These are phyloP conservation scores for Drosophila helvetica DNA, from an alignment of 2,888 invertebrate genomes.

Conservation along the genomic window DNA sequence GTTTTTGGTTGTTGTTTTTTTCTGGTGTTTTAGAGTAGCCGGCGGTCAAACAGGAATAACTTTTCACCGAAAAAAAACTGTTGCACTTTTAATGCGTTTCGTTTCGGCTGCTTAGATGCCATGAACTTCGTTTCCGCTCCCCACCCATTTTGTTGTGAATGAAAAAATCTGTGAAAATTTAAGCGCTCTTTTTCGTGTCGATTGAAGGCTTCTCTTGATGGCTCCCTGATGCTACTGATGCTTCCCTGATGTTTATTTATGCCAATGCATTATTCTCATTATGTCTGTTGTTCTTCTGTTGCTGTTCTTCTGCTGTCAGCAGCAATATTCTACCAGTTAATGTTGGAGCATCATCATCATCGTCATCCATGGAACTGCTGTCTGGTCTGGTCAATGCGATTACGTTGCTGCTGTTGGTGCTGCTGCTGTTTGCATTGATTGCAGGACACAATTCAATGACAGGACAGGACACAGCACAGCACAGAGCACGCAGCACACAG, in stretches of 20 bases:
- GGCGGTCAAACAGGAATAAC: conserved; percentile 53
- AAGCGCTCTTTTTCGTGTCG: conserved; percentile 24
- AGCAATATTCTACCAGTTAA: conserved; percentile 48
- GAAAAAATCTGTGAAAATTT: conserved; percentile 8
- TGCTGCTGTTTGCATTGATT: conserved; percentile 70
- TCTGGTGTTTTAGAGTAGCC: conserved; percentile 16
- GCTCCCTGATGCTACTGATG: not conserved
- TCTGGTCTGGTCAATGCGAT: conserved; percentile 66
- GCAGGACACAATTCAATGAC: conserved; percentile 60
- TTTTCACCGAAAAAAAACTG: conserved; percentile 55
- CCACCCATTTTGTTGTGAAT: not conserved
- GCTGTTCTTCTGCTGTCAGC: conserved; percentile 47
- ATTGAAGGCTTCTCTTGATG: conserved; percentile 42
- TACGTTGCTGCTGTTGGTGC: conserved; percentile 29
- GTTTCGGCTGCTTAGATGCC: conserved; percentile 61
- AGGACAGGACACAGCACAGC: conserved; percentile 52
- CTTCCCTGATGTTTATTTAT: conserved; percentile 65
- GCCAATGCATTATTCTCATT: conserved; percentile 42
- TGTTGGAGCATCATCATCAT: conserved; percentile 3
- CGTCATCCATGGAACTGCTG: not conserved
- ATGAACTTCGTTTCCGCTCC: conserved; percentile 9
- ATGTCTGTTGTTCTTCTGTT: conserved; percentile 22
- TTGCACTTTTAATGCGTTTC: conserved; percentile 71
- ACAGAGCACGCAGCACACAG: conserved; percentile 40
- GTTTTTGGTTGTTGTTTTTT: not conserved